Percentiles rank a stretch among this genome's conserved stretches.
Evolutionary conservation across 2,113 vertebrate genomes (phyloP).

Genomic region (Ariopsis seemanni): DNA sequence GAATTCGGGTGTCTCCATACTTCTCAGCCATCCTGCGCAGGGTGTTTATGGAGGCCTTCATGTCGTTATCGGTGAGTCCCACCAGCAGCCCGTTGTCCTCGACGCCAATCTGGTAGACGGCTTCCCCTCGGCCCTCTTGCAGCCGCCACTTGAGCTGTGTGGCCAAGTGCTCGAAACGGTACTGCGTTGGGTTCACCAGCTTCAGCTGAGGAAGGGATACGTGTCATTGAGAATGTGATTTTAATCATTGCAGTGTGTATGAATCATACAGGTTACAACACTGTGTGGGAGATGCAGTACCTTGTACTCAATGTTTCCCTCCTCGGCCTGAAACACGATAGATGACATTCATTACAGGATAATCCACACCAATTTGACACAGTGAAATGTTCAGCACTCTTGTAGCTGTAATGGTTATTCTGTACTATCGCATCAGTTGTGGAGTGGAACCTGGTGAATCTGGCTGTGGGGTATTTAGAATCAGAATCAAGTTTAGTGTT

Average conservation of each 20-base stretch:
- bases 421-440: neutral
- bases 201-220: slow-evolving; percentile 77
- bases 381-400: neutral
- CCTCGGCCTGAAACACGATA: slow-evolving; percentile 84
- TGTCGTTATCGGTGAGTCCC: slow-evolving; percentile 89
- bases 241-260: neutral
- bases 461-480: neutral
- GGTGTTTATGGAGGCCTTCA: slow-evolving; percentile 90
- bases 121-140: slow-evolving; percentile 94
- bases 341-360: slow-evolving; percentile 23
- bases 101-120: slow-evolving; percentile 95
- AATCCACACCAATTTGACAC: neutral
- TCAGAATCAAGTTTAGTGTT: no score
- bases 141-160: slow-evolving; percentile 97
- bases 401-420: no score
- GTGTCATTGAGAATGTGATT: neutral
- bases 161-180: slow-evolving; percentile 94
- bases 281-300: slow-evolving; percentile 64
- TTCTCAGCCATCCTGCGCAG: slow-evolving; percentile 95
- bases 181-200: slow-evolving; percentile 92
- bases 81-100: slow-evolving; percentile 95
- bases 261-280: neutral
- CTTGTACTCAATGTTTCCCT: slow-evolving; percentile 98
- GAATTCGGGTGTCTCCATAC: slow-evolving; percentile 64
- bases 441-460: neutral